Conservation (phyloP, 2,888 invertebrate species). For the Drosophila incognita region DNA sequence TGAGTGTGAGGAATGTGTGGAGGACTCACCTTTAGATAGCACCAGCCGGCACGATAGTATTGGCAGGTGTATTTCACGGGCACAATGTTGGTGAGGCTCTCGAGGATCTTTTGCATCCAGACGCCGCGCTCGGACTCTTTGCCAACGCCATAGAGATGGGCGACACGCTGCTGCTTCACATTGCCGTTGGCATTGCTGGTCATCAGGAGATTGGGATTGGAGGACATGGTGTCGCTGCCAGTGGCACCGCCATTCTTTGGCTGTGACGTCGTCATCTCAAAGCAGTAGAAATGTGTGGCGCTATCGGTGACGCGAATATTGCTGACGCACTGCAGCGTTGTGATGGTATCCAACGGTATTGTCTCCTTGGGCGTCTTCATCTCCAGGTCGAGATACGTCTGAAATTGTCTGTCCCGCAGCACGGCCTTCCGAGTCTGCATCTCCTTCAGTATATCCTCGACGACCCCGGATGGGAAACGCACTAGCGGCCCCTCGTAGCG, state of each 20-base stretch:
- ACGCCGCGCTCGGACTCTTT: constrained; percentile 85
- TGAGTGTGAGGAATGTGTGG: background rate
- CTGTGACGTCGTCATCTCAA: constrained; percentile 83
- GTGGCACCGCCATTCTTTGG: constrained; percentile 77
- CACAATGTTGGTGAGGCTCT: constrained; percentile 89
- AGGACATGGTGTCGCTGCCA: constrained; percentile 59
- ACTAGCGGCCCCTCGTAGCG: constrained; percentile 84
- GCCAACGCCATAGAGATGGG: constrained; percentile 85
- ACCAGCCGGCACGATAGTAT: constrained; percentile 92
- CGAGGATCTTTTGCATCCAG: constrained; percentile 93
- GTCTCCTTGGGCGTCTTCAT: constrained; percentile 89
- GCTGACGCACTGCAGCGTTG: constrained; percentile 84
- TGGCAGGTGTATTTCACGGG: constrained; percentile 89
- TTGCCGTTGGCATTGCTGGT: constrained; percentile 83
- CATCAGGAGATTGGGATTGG: constrained; percentile 84
- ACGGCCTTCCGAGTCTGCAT: constrained; percentile 90
- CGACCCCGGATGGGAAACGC: constrained; percentile 86
- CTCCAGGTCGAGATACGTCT: constrained; percentile 90
- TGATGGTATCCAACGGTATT: constrained; percentile 88
- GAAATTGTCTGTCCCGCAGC: constrained; percentile 89
- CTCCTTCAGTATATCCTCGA: constrained; percentile 91
- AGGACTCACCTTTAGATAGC: constrained; percentile 88
- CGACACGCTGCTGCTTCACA: constrained; percentile 81
- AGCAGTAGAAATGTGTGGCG: constrained; percentile 84
- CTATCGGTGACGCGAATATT: constrained; percentile 85